A percentile compares a stretch with the other conserved stretches of the same genome.
Conservation (phyloP, 2,888 invertebrate genomes). For the Tenthredo amoena region DNA sequence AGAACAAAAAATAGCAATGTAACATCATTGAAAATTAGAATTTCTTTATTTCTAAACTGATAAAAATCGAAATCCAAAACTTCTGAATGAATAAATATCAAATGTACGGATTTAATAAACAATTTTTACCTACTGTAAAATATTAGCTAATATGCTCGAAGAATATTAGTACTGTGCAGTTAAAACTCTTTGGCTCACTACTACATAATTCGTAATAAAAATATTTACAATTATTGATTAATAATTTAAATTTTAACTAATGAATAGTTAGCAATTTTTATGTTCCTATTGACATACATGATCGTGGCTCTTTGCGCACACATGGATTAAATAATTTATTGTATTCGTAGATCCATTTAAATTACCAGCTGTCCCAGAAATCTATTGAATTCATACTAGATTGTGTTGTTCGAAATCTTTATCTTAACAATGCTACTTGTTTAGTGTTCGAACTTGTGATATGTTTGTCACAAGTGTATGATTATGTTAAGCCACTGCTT, state of each 20-base stretch:
- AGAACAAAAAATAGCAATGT: neutral
- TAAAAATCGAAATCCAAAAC: neutral
- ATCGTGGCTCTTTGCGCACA: constrained; percentile 44
- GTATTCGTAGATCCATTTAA: constrained; percentile 7
- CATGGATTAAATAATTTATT: constrained; percentile 43
- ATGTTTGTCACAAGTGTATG: neutral
- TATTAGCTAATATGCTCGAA: constrained; percentile 27
- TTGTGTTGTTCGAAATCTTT: neutral
- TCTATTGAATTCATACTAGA: neutral
- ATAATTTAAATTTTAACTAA: constrained; percentile 39
- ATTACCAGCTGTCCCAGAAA: neutral
- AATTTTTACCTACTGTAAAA: constrained; percentile 39
- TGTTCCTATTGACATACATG: constrained; percentile 51
- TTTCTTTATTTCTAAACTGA: neutral
- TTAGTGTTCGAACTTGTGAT: neutral
- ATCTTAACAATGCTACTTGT: neutral
- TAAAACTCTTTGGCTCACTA: constrained; percentile 49
- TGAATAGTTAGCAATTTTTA: constrained; percentile 48
- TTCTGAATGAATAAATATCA: constrained; percentile 30
- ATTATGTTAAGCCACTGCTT: neutral
- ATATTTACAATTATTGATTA: constrained; percentile 42
- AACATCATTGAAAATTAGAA: neutral
- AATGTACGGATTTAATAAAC: constrained; percentile 1
- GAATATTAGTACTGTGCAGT: constrained; percentile 30
- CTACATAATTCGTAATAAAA: constrained; percentile 43